Base-by-base conservation (phyloP, 2,888 invertebrate genomes). In the Agrotis clavis region DNA sequence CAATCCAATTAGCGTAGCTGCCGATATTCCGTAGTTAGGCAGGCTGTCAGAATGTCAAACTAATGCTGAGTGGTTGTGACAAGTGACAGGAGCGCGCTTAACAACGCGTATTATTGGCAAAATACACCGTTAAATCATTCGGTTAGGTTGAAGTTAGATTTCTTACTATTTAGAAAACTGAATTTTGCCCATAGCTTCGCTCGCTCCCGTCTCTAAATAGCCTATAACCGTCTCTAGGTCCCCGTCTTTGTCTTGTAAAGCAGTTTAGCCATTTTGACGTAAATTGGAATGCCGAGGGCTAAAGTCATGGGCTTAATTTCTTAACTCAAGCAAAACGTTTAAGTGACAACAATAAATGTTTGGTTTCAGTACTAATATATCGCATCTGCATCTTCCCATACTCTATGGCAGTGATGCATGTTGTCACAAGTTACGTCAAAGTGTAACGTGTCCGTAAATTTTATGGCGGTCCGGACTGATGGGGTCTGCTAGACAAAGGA, bases 401-500 rank as follows among this genome's bases (percentile, higher is more conserved):
- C n/a, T 79, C 74, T 69, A 25, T 60, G 83, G 18, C 4, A 11
- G 48, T 56, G 66, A 45, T 67, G 83, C 80, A 74, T 73, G 74
- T 73, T 54, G 5, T 57, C 30, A 65, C 78, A 69, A 83, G 56
- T 67, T 62, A 53, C 50, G 57, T 63, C 60, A 67, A 64, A 63
- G 51, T 68, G 54, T 82, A 66, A 77, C 57, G 25, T 45, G 68
- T 53, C 47, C 64, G 68, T 83, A 73, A 56, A 79, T 83, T 79
- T 80, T 69, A 83, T 83, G 63, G 51, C 63, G 60, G 56, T 48
- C 57, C 60, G 60, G 45, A 60, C n/a, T 69, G 68, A 79, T 83
- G 79, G 79, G 64, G 45, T 50, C 25, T 72, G 54, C 41, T 19
- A 45, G 53, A 80, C 69, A 69, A 79, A 74, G 80, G 80, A 79